phyloP scores from a whole-genome alignment of 2,113 vertebrate species.

The Eonycteris spelaea region DNA sequence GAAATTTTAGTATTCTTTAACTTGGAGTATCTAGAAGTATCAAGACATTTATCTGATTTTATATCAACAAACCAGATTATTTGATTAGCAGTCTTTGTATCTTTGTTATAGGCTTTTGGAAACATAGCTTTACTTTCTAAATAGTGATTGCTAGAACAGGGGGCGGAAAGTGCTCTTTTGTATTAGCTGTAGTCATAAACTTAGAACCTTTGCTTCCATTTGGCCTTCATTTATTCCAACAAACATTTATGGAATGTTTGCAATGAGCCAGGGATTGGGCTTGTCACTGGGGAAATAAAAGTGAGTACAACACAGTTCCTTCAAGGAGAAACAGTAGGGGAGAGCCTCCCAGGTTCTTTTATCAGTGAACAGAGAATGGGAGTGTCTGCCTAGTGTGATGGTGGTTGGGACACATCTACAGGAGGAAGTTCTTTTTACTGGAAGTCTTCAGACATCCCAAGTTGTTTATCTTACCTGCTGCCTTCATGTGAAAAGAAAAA shows the following conservation, averaged over 20 bases:
- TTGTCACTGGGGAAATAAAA: neutral
- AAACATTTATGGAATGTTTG: conserved; percentile 6
- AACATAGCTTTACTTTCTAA: neutral
- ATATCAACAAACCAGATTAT: neutral
- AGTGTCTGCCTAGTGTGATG: neutral
- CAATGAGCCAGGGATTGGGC: neutral
- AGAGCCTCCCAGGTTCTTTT: neutral
- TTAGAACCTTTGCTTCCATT: neutral
- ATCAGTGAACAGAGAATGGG: neutral
- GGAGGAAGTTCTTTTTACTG: conserved; percentile 12
- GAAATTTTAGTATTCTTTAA: conserved; percentile 19
- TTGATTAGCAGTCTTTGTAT: neutral
- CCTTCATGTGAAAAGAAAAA: neutral
- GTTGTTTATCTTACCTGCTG: neutral
- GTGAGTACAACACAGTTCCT: neutral
- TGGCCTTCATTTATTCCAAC: neutral
- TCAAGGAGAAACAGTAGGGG: neutral
- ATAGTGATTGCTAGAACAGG: neutral
- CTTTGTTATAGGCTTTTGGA: neutral
- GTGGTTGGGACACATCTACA: neutral
- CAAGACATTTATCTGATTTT: neutral
- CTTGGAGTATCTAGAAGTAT: neutral
- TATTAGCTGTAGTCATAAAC: neutral
- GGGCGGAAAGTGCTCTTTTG: neutral
- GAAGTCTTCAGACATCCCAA: neutral